Percentiles rank a stretch among this genome's conserved stretches.
Evolutionary conservation across 2,797 vertebrate genomes (phyloP).

Genomic region (Aldrovandia affinis): DNA sequence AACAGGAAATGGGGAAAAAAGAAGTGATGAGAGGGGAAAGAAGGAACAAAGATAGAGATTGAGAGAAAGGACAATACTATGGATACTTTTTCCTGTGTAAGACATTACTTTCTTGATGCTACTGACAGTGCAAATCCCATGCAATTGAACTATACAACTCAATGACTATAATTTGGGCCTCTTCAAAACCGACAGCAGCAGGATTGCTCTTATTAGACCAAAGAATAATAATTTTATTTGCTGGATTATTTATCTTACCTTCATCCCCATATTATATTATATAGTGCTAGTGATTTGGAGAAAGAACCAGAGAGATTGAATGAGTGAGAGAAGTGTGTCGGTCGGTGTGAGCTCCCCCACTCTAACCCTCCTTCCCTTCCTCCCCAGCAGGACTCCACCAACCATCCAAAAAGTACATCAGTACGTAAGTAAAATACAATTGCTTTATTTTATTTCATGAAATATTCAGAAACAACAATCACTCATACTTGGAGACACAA

Average conservation of each 20-base stretch:
- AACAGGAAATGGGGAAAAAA: neutral
- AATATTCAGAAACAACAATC: too few relatives aligned
- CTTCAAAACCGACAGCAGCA: constrained; percentile 39
- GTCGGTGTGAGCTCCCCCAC: too few relatives aligned
- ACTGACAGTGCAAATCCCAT: constrained; percentile 56
- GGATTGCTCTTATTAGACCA: constrained; percentile 19
- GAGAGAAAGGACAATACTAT: neutral
- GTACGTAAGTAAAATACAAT: too few relatives aligned
- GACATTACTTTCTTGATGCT: constrained; percentile 29
- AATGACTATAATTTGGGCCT: constrained; percentile 58
- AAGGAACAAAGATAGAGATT: neutral
- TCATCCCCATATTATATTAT: neutral
- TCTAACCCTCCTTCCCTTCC: too few relatives aligned
- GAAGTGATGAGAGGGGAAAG: neutral
- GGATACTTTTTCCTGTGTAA: constrained; percentile 41
- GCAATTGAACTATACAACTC: constrained; percentile 49
- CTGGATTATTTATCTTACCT: neutral
- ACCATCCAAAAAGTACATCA: too few relatives aligned
- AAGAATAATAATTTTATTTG: neutral
- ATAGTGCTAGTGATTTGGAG: neutral
- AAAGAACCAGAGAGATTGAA: neutral
- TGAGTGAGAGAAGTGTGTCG: neutral
- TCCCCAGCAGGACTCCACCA: too few relatives aligned
- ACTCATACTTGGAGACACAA: too few relatives aligned
- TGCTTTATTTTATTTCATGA: too few relatives aligned